These are phyloP conservation scores for Copsychus sechellarum DNA, from an alignment of 2,113 vertebrate genomes.

Conservation along the genomic window DNA sequence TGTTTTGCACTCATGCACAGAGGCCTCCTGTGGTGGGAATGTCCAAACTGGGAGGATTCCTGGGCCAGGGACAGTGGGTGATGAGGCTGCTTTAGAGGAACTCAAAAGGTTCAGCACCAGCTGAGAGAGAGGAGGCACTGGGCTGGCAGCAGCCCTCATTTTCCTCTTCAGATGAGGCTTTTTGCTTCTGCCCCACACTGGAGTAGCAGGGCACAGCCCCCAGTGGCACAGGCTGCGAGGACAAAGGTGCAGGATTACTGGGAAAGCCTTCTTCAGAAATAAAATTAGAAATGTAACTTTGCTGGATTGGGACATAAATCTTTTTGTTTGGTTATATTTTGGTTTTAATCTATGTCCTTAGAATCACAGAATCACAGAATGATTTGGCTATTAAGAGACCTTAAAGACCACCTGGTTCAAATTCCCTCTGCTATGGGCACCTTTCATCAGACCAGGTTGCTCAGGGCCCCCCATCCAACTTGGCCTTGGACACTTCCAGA, in stretches of 20 bases:
- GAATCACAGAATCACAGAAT: neutral
- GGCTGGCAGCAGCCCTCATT: neutral
- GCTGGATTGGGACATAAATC: neutral
- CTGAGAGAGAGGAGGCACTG: neutral
- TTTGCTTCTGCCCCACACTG: neutral
- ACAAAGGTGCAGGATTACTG: rapidly evolving
- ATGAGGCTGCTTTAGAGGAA: neutral
- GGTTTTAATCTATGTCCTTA: neutral
- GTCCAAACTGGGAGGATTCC: neutral
- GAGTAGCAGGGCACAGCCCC: neutral
- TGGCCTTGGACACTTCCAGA: neutral
- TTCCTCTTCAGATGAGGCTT: neutral
- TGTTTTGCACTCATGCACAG: neutral
- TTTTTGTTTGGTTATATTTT: neutral
- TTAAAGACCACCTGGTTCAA: neutral
- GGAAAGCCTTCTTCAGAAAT: neutral
- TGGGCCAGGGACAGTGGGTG: neutral
- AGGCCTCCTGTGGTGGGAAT: neutral
- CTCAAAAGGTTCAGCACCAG: neutral
- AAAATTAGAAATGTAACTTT: neutral
- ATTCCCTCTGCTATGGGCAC: neutral
- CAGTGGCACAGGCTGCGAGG: neutral
- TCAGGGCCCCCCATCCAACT: rapidly evolving
- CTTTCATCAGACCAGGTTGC: neutral
- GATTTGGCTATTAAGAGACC: neutral